Base-by-base conservation (phyloP, 2,113 vertebrate species). In the Athene noctua region DNA sequence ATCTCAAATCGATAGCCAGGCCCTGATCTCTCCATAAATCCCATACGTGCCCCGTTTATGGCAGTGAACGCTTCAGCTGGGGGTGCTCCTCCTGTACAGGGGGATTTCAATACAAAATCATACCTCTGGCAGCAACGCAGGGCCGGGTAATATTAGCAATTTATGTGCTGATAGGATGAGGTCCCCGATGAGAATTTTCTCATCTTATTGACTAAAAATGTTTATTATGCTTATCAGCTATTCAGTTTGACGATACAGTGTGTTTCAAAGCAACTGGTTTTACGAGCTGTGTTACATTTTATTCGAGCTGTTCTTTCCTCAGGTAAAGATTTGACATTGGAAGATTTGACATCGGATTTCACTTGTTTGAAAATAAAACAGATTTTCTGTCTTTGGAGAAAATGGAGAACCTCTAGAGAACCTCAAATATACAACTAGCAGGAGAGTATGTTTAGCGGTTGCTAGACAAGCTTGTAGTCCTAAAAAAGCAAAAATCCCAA, bases 81-180 rank as follows among this genome's bases (percentile, higher is more conserved):
- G 21, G 21, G 19, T 51, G 11, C 21, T 38, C 38, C 46, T 86
- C 36, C n/a, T 0, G 0, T 34, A 20, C 36, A 4, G 9, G 25
- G 65, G 10, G 27, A 68, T 85, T 79, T 91, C 44, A 22, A 14
- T 9, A 46, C 13, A 38, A 62, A 74, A 51, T 63, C 49, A 5
- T 12, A 11, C 9, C 20, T 89, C 40, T 44, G 54, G 34, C 73
- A 66, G 65, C 38, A 71, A 6, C 2, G 2, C 40, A 20, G n/a
- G 25, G 9, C 54, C 46, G 25, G 40, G 72, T 25, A 40, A 51
- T 38, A 38, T 3, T 7, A 82, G 54, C 27, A 65, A 47, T 86
- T 94, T 40, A n/a, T 57, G 25, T 89, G 58, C 55, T 32, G 29
- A 15, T 22, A 58, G 34, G 58, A 58, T 66, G 62, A 75, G 46